These are phyloP conservation scores for Ophion ellenae DNA, from an alignment of 2,888 invertebrate genomes.

Conservation along the genomic window DNA sequence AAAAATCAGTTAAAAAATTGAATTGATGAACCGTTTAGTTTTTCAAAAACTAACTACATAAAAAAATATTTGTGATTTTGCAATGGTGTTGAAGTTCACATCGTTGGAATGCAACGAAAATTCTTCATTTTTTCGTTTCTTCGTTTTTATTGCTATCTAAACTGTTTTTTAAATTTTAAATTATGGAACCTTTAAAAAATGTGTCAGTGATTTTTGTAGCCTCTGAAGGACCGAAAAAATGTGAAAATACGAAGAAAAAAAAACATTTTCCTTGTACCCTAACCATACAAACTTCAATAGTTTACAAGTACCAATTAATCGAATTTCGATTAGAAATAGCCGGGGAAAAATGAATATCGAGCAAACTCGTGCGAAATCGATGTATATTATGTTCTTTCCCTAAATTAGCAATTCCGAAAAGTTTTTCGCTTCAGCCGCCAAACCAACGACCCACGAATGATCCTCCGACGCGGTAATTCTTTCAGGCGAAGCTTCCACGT, in stretches of 20 bases:
- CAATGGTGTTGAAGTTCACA: no score
- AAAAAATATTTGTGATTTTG: neutral
- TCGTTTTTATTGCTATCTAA: no score
- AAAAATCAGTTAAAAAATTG: neutral
- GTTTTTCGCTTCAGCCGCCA: neutral
- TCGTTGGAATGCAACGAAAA: no score
- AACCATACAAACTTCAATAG: neutral
- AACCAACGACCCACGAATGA: neutral
- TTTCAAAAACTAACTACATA: neutral
- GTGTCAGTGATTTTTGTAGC: no score
- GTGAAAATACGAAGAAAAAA: no score
- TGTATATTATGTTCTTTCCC: no score
- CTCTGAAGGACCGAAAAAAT: no score
- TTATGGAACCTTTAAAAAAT: no score
- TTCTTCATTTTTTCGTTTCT: no score
- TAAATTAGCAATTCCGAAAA: constrained; percentile 62
- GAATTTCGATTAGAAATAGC: neutral
- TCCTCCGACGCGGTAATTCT: neutral
- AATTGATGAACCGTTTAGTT: neutral
- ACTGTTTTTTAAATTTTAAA: no score
- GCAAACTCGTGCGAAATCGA: neutral
- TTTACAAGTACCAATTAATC: neutral
- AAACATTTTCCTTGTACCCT: no score
- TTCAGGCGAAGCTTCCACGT: constrained; percentile 95
- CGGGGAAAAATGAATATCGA: neutral